These are phyloP conservation scores for Nothocercus nigrocapillus DNA, from an alignment of 2,113 vertebrate genomes.

Conservation along the genomic window DNA sequence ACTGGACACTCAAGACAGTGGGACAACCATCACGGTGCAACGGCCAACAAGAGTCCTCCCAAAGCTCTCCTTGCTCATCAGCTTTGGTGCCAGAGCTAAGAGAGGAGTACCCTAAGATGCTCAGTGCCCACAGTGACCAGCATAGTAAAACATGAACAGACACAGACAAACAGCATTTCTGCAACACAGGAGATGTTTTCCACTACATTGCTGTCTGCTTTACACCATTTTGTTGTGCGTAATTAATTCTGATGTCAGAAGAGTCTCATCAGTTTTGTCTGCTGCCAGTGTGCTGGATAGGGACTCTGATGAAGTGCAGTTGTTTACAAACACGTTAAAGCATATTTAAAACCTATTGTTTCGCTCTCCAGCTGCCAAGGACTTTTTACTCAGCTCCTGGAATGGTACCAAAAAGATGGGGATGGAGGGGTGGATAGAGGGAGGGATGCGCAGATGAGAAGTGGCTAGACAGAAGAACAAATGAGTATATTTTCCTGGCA, in stretches of 20 bases:
- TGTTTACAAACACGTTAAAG: conserved; percentile 42
- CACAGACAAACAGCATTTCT: fast-evolving
- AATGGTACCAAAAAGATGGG: conserved; percentile 5
- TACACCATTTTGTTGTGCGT: not conserved
- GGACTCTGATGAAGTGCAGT: not conserved
- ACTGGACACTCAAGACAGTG: fast-evolving
- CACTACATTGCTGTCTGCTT: fast-evolving
- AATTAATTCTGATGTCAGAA: conserved; percentile 9
- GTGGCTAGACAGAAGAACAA: conserved; percentile 9
- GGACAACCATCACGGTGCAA: not conserved
- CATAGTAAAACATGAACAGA: fast-evolving
- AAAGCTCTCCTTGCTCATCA: not conserved
- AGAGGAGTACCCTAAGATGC: not conserved
- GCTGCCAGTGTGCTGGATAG: not conserved
- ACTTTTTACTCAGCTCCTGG: conserved; percentile 39
- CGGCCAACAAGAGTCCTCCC: not conserved
- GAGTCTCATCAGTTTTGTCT: not conserved
- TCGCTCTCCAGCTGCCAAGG: conserved; percentile 3
- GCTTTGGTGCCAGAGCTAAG: not conserved
- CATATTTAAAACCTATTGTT: not conserved
- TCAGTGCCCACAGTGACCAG: fast-evolving
- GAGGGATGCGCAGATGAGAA: not conserved
- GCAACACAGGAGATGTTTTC: not conserved
- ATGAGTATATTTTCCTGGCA: not conserved
- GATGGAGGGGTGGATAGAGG: not conserved